Evolutionary conservation across 37 sponge, comb jelly and placozoan species (phyloP), one percentile per base, ranked within the genome.

Genomic region (Beroe forskalii): DNA sequence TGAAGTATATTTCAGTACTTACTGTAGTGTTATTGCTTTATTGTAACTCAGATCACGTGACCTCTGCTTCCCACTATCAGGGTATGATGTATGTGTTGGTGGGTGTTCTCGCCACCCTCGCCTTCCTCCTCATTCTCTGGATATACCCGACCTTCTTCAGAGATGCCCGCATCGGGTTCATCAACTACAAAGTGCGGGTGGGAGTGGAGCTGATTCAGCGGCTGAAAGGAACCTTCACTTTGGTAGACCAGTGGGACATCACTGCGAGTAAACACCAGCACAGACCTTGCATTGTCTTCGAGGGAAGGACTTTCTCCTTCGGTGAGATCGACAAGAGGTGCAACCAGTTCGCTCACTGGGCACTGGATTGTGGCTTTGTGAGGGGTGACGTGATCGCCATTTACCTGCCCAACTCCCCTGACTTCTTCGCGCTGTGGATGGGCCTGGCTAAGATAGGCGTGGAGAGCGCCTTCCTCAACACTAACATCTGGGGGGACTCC

Each of bases 401-500:
- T 41, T 93, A 93, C 42, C 93, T 94, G 93, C 92, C 93, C 89
- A 95, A 95, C 90, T 93, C 91, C 44, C 97, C 94, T 1, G 94
- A 96, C 48, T 96, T 91, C 67, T 31, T 95, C 0, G 93, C 76
- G 0, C n/a, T 93, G 0, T 83, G 61, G 61, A 40, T 96, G 40
- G 97, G 93, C 9, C 89, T 95, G n/a, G 92, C 93, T 22, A 94
- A 96, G 92, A 89, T 96, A 23, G 97, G 97, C 6, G 96, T 93
- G 25, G 90, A 64, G 4, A 66, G 86, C 32, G 94, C 98, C 1
- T 94, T 97, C 64, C 92, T 97, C 67, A 97, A 97, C 91, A 90
- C 86, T 91, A 97, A 97, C 90, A 92, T 97, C 6, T 69, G 94
- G 0, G 89, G 72, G 0, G 92, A 93, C 31, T 76, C 90, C 44